Evolutionary conservation across 2,797 vertebrate genomes (phyloP), one percentile per base, ranked within the genome.

Genomic region (Petrocephalus schoutedeni): DNA sequence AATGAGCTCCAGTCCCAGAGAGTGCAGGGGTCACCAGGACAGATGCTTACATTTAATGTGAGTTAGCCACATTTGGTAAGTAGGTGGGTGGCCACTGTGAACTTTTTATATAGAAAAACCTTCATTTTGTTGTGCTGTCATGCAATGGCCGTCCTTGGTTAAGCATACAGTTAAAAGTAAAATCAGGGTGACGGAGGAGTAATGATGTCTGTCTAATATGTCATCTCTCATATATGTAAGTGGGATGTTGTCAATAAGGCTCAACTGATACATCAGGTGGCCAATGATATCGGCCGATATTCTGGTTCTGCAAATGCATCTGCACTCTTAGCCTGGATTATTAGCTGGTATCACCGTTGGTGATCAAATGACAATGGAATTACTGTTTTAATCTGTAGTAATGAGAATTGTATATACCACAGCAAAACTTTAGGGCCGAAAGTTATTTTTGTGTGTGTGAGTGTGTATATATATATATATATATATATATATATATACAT

Each of bases 1-100:
- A 94, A 94, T 94, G 94, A 94, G 90, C 93, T 95, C 95, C 94
- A 95, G 94, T 91, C 92, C 91, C 92, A 90, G 91, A 51, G 90
- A 41, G 4, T 88, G 71, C 64, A n/a, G 45, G 58, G 77, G 58
- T 28, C 82, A 9, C 12, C 45, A 3, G n/a, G n/a, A 71, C 45
- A 1, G 16, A 2, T 0, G 36, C 51, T 71, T 28, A 61, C n/a
- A 19, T 14, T 10, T 41, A 67, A 64, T 64, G 57, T 7, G 61
- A 57, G n/a, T 16, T 28, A 32, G 45, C 61, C 45, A 80, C 53
- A 3, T 57, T 0, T n/a, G 86, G 51, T 45, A 54, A 28, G 49
- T 9, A n/a, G 54, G 54, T 56, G 85, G 19, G 19, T 16, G 77
- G 67, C 53, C 84, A 21, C 3, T 59, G 87, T 80, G n/a, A 64